These are phyloP conservation scores for Latrodectus geometricus DNA, from an alignment of 1,140 invertebrate genomes.

Conservation along the genomic window DNA sequence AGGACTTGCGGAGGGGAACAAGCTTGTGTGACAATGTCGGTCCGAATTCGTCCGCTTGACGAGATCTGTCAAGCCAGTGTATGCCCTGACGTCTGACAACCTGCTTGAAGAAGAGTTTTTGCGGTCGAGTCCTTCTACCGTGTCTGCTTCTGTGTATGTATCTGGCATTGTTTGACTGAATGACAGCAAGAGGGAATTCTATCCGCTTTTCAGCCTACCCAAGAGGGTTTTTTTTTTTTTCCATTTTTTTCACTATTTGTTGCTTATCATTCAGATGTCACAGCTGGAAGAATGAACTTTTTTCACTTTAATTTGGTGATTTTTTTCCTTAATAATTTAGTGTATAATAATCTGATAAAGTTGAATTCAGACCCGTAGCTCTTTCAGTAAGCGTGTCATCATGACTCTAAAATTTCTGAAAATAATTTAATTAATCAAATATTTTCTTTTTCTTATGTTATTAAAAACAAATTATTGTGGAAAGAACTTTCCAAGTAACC, in stretches of 20 bases:
- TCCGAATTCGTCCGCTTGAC: constrained; percentile 54
- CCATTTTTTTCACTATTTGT: neutral
- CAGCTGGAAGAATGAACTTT: neutral
- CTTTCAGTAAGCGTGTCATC: too few species aligned
- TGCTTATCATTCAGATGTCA: neutral
- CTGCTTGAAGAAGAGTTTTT: neutral
- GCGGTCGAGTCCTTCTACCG: neutral
- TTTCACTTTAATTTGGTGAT: too few species aligned
- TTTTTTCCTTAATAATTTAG: too few species aligned
- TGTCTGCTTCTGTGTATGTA: neutral
- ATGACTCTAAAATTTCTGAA: too few species aligned
- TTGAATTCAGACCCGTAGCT: too few species aligned
- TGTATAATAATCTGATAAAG: too few species aligned
- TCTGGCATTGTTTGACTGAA: constrained; percentile 34
- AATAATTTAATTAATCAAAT: too few species aligned
- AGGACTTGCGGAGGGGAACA: neutral
- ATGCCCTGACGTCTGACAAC: constrained; percentile 13
- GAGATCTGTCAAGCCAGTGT: constrained; percentile 38
- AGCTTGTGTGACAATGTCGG: constrained; percentile 44
- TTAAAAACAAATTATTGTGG: too few species aligned
- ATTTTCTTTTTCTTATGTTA: too few species aligned
- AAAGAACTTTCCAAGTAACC: too few species aligned
- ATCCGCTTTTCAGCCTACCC: constrained; percentile 6
- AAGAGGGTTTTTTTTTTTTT: neutral
- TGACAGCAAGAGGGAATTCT: neutral